phyloP scores from a whole-genome alignment of 1,140 invertebrate species.

The Diachasma alloeum region DNA sequence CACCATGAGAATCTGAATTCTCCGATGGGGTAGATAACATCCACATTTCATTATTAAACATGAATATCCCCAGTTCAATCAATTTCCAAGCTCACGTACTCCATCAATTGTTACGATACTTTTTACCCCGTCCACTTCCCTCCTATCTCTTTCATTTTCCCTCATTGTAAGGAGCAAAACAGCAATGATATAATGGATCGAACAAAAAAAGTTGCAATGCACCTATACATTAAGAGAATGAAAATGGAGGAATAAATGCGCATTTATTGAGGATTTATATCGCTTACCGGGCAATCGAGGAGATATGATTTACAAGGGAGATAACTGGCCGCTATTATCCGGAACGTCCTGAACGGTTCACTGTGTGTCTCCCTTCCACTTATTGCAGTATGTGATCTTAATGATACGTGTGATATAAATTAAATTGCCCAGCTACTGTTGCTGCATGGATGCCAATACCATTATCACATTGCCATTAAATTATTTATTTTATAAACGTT shows the following conservation, averaged over 20 bases:
- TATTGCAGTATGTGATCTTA: conserved; percentile 21
- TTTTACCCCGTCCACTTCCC: background rate
- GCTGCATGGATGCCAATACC: conserved; percentile 14
- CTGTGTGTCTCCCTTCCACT: background rate
- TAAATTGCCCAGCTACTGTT: conserved; percentile 21
- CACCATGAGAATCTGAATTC: background rate
- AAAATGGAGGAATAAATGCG: conserved; percentile 9
- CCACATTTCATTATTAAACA: background rate
- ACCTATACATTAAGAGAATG: background rate
- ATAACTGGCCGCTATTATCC: conserved; percentile 27
- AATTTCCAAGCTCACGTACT: background rate
- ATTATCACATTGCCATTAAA: conserved; percentile 13
- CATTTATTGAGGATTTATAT: conserved; percentile 14
- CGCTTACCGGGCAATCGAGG: conserved; percentile 5
- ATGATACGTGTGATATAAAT: conserved; percentile 33
- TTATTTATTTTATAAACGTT: conserved; percentile 8
- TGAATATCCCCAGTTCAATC: background rate
- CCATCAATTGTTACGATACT: background rate
- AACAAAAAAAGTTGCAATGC: background rate
- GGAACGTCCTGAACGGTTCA: background rate
- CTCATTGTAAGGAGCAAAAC: background rate
- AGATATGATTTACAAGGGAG: conserved; percentile 30
- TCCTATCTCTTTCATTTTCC: background rate
- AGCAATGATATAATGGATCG: background rate
- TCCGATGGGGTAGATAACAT: background rate